Percentiles rank a stretch among this genome's conserved stretches.
Evolutionary conservation across 2,888 invertebrate species (phyloP).

Genomic region (Eulithis prunata): DNA sequence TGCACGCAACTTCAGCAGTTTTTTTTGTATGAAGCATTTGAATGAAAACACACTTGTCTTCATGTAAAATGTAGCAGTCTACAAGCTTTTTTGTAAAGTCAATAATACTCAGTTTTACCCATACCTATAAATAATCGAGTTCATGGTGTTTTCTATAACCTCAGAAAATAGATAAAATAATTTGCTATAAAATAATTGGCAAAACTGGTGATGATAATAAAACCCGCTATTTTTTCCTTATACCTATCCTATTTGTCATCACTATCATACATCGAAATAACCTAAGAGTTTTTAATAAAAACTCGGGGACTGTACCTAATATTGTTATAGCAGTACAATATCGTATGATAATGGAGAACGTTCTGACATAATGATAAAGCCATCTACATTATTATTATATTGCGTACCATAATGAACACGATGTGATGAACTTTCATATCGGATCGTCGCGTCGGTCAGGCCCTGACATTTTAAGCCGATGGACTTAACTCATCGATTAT

Average conservation of each 20-base stretch:
- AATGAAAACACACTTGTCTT: no score
- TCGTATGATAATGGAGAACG: conserved; percentile 68
- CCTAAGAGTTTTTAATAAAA: conserved; percentile 13
- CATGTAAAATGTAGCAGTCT: no score
- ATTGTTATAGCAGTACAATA: conserved; percentile 46
- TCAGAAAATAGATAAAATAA: no score
- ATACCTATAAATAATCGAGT: background rate
- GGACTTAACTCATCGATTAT: conserved; percentile 67
- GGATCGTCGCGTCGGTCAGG: conserved; percentile 54
- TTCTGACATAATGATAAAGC: conserved; percentile 72
- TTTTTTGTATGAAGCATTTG: no score
- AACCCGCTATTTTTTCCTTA: background rate
- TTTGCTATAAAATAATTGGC: no score
- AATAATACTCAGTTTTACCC: no score
- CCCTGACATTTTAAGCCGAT: conserved; percentile 75
- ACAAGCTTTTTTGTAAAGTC: no score
- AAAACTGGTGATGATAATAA: no score
- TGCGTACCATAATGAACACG: conserved; percentile 75
- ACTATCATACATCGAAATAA: conserved; percentile 1
- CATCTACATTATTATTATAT: conserved; percentile 69
- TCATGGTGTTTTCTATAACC: background rate
- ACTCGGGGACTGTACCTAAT: conserved; percentile 29
- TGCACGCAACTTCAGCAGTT: no score
- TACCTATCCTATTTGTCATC: background rate
- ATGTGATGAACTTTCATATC: conserved; percentile 80